phyloP scores from a whole-genome alignment of 2,113 vertebrate genomes.

The Melanocharis versteri region DNA sequence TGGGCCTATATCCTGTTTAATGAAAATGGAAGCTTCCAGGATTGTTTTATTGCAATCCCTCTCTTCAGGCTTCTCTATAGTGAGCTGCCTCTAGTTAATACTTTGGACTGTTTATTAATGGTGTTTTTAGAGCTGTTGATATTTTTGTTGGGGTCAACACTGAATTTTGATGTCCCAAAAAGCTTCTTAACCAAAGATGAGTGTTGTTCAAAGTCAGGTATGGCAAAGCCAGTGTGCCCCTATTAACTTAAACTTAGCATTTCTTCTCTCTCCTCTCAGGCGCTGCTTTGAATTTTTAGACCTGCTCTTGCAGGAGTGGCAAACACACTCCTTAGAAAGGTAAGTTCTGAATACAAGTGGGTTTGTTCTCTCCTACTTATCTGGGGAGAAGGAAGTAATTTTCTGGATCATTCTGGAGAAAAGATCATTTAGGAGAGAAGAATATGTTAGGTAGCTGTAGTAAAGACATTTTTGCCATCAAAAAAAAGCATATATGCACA shows the following conservation, averaged over 20 bases:
- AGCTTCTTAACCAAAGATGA: not conserved
- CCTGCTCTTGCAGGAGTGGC: constrained; percentile 95
- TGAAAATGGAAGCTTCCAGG: not conserved
- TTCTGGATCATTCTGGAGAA: not conserved
- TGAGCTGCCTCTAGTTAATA: not conserved
- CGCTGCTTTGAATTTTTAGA: constrained; percentile 97
- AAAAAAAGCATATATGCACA: fast-evolving
- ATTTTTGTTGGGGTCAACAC: not conserved
- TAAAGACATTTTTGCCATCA: not conserved
- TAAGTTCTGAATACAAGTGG: constrained; percentile 54
- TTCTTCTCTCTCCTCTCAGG: constrained; percentile 67
- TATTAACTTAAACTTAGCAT: not conserved
- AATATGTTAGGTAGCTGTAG: not conserved
- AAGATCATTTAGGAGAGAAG: not conserved
- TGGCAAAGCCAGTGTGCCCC: not conserved
- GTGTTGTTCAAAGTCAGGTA: not conserved
- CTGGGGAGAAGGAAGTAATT: not conserved
- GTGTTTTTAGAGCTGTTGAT: not conserved
- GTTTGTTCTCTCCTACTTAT: not conserved
- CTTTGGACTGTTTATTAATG: not conserved
- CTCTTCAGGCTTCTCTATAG: not conserved
- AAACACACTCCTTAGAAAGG: constrained; percentile 93
- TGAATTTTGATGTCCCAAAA: not conserved
- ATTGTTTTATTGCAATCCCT: not conserved
- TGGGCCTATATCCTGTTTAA: not conserved